phyloP scores from a whole-genome alignment of 1,140 invertebrate genomes.

The Zelostemma sp. region DNA sequence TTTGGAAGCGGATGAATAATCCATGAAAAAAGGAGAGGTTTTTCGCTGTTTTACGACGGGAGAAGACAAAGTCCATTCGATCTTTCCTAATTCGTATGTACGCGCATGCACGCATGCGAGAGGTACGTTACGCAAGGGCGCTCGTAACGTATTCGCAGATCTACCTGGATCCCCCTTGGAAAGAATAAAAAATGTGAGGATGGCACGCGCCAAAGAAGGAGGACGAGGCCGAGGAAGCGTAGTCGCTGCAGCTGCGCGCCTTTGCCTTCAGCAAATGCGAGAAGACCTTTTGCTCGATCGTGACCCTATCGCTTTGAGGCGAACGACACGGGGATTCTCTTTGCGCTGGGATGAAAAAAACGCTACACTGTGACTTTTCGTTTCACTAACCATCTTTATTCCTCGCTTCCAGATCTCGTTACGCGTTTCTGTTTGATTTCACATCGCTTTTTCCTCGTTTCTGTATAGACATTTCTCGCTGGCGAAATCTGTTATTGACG shows the following conservation, averaged over 20 bases:
- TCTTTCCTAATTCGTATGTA: conserved; percentile 39
- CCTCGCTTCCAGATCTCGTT: no score
- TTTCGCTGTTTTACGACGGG: no score
- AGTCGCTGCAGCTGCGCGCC: conserved; percentile 43
- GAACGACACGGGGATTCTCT: conserved; percentile 34
- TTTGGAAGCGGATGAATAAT: no score
- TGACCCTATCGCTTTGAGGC: conserved; percentile 58
- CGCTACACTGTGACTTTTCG: conserved; percentile 19
- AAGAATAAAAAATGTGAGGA: conserved; percentile 51
- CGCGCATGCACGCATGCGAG: conserved; percentile 40
- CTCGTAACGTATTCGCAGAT: conserved; percentile 52
- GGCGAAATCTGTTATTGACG: conserved; percentile 22
- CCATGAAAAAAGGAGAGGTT: no score
- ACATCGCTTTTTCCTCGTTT: no score
- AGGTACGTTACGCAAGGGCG: conserved; percentile 56
- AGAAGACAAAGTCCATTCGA: conserved; percentile 30
- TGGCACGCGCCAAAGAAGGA: conserved; percentile 63
- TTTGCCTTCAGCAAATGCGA: conserved; percentile 38
- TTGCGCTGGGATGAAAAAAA: conserved; percentile 11
- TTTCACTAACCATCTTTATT: conserved; percentile 17
- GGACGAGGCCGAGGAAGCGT: conserved; percentile 30
- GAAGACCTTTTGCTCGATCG: conserved; percentile 50
- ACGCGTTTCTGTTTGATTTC: no score
- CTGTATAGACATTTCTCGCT: not conserved
- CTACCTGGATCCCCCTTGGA: conserved; percentile 46